Evolutionary conservation across 2,797 vertebrate genomes (phyloP).

Genomic region (Anguilla megastoma): DNA sequence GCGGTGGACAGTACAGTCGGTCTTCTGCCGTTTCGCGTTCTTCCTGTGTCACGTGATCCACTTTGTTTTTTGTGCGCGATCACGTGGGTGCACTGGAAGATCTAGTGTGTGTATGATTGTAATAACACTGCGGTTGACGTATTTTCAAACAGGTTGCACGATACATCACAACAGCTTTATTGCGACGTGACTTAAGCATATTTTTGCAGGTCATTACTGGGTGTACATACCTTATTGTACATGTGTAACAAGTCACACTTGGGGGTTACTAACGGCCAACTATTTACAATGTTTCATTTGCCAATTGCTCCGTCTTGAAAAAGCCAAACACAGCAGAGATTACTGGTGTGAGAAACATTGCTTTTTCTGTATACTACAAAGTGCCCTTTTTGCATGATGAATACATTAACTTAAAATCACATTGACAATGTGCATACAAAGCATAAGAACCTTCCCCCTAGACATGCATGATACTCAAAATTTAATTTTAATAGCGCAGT

Average conservation of each 20-base stretch:
- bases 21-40: constrained; percentile 28
- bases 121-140: constrained; percentile 2
- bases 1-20: neutral
- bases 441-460: neutral
- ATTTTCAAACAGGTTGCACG: neutral
- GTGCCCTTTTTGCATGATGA: neutral
- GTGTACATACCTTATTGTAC: neutral
- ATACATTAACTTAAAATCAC: neutral
- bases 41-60: constrained; percentile 59
- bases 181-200: neutral
- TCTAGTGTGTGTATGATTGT: constrained; percentile 31
- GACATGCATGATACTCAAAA: constrained; percentile 29
- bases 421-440: neutral
- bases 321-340: neutral
- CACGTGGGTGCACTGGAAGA: constrained; percentile 40
- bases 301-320: neutral
- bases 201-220: neutral
- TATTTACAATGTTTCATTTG: constrained; percentile 9
- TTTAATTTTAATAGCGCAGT: constrained; percentile 30
- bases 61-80: constrained; percentile 51
- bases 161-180: neutral
- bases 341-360: neutral
- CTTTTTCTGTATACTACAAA: neutral
- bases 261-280: neutral
- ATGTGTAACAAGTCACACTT: neutral